Evolutionary conservation across 2,113 vertebrate species (phyloP), one percentile per base, ranked within the genome.

Genomic region (Toxotes jaculatrix): DNA sequence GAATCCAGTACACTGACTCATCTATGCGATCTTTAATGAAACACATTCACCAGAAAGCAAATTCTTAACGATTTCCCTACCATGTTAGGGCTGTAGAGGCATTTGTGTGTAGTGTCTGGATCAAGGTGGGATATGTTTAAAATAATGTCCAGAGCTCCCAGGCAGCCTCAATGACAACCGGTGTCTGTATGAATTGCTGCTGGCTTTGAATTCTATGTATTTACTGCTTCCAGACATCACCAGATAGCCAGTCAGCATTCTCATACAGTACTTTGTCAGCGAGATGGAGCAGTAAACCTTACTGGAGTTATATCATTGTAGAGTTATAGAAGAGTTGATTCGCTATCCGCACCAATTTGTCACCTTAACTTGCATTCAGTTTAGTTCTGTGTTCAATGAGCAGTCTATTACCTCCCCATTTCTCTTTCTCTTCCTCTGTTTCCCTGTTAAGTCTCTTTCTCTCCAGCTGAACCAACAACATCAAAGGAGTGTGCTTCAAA

Each of bases 401-500:
- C 49, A 65, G 13, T 55, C 72, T 61, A 60, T 83, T 89, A 81
- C 83, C 73, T 61, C 38, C 43, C 36, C 21, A 40, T 85, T 80
- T 74, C 83, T 89, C 80, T 73, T 64, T 78, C 66, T 83, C 66
- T 73, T 42, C 72, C 43, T 77, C 36, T 68, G 19, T 78, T 45
- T 73, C 75, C 49, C 78, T 67, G 73, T 79, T 71, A 84, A 88
- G 67, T 90, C 82, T 89, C 74, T 88, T 71, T 84, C 83, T 86
- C 79, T 89, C 74, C 64, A 62, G 79, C 90, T 79, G 80, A 85
- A 87, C 83, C 76, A 87, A 80, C 87, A 49, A 81, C 93, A 93
- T 94, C 92, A 95, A 93, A 95, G 93, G 79, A 85, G 77, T 45
- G 69, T 83, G 87, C 87, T 94, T 94, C 92, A 94, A 79, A 91